These are phyloP conservation scores for Xestia rhomboidea DNA, from an alignment of 2,888 invertebrate species.

Conservation along the genomic window DNA sequence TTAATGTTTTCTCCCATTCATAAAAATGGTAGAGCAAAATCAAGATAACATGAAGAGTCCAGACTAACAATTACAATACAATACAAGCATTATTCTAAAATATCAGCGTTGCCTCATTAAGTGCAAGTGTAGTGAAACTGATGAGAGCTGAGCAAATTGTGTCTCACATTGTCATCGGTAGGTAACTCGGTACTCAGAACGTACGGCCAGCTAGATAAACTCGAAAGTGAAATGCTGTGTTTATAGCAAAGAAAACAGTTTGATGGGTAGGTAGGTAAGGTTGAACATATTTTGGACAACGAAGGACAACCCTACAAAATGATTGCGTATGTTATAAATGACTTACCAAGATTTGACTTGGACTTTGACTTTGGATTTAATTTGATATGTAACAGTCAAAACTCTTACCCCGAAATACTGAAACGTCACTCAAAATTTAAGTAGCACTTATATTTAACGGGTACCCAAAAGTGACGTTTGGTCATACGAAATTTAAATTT, in stretches of 20 bases:
- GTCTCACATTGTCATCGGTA: constrained; percentile 62
- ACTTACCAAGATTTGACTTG: background rate
- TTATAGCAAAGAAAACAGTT: background rate
- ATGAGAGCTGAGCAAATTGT: constrained; percentile 63
- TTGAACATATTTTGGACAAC: background rate
- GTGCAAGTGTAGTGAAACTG: constrained; percentile 65
- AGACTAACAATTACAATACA: constrained; percentile 51
- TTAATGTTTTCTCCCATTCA: constrained; percentile 36
- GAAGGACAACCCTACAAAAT: background rate
- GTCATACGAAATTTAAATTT: no score
- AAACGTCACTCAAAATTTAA: no score
- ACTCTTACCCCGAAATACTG: no score
- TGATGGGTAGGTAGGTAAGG: background rate
- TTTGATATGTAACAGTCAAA: no score
- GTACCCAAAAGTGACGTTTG: no score
- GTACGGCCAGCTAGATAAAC: constrained; percentile 38
- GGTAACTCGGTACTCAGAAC: constrained; percentile 14
- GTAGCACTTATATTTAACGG: no score
- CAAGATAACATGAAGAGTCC: constrained; percentile 47
- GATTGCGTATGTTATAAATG: background rate
- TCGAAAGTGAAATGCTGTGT: constrained; percentile 59
- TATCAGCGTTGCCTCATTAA: constrained; percentile 58
- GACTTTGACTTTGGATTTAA: no score
- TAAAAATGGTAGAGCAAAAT: constrained; percentile 27
- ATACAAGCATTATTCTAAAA: constrained; percentile 53